Evolutionary conservation across 2,888 invertebrate genomes (phyloP).

Genomic region (Melanostoma scalare): DNA sequence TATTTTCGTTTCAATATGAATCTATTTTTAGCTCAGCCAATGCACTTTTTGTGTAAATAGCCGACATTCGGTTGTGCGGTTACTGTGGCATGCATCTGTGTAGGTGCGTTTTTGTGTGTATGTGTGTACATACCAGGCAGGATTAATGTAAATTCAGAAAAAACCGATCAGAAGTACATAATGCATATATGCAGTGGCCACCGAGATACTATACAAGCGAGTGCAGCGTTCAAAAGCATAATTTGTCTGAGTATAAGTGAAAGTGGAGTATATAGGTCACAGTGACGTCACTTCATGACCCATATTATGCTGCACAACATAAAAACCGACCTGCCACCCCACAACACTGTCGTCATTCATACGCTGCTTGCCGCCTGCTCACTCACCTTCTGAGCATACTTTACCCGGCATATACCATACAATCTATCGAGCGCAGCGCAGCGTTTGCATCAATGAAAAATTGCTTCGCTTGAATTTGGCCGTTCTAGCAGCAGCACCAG

Average conservation of each 20-base stretch:
- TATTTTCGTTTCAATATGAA: slow-evolving; percentile 68
- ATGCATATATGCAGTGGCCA: slow-evolving; percentile 30
- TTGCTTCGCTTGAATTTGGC: slow-evolving; percentile 34
- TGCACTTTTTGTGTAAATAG: slow-evolving; percentile 72
- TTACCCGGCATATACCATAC: slow-evolving; percentile 35
- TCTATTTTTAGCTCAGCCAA: slow-evolving; percentile 73
- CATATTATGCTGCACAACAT: slow-evolving; percentile 60
- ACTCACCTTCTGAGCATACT: slow-evolving; percentile 8
- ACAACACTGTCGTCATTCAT: slow-evolving; percentile 61
- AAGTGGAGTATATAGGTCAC: slow-evolving; percentile 65
- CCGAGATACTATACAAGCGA: slow-evolving; percentile 40
- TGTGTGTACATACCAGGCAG: background rate
- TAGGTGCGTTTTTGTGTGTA: slow-evolving; percentile 1
- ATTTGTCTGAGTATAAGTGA: slow-evolving; percentile 35
- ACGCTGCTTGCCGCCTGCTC: slow-evolving; percentile 13
- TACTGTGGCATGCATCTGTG: slow-evolving; percentile 36
- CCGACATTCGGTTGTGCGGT: slow-evolving; percentile 56
- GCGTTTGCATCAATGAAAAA: slow-evolving; percentile 70
- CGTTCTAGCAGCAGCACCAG: slow-evolving; percentile 24
- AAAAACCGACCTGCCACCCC: slow-evolving; percentile 14
- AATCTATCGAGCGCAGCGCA: slow-evolving; percentile 33
- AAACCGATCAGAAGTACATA: slow-evolving; percentile 38
- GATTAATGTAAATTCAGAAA: slow-evolving; percentile 7
- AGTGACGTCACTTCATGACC: slow-evolving; percentile 69
- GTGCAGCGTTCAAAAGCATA: slow-evolving; percentile 15